Evolutionary conservation across 2,113 vertebrate genomes (phyloP).

Genomic region (Hypomesus transpacificus): DNA sequence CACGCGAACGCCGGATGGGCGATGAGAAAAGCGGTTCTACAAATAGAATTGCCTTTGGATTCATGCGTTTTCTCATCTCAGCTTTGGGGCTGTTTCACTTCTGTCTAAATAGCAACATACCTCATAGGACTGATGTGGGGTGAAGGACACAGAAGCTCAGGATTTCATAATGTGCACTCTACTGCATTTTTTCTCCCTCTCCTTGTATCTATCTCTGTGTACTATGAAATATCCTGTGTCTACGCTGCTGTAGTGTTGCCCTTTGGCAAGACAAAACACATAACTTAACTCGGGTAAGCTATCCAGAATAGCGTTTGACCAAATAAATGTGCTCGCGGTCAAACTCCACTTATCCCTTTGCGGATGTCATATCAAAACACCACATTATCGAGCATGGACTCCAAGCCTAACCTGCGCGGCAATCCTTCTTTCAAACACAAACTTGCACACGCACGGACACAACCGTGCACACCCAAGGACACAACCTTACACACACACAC

Average conservation of each 20-base stretch:
- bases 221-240: too few species aligned
- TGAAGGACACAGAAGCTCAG: neutral
- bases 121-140: neutral
- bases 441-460: too few species aligned
- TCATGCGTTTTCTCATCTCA: slow-evolving; percentile 18
- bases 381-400: neutral
- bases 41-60: slow-evolving; percentile 29
- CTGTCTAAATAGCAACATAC: slow-evolving; percentile 1
- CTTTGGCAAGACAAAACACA: neutral
- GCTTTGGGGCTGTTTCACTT: slow-evolving; percentile 14
- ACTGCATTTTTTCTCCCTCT: neutral
- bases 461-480: too few species aligned
- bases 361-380: neutral
- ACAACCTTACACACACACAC: too few species aligned
- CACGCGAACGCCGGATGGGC: slow-evolving; percentile 17
- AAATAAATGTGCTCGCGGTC: neutral
- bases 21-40: slow-evolving; percentile 10
- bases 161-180: neutral
- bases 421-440: neutral
- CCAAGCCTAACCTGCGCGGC: neutral
- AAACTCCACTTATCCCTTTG: neutral
- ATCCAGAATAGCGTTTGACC: neutral
- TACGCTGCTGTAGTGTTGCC: neutral
- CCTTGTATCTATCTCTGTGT: neutral
- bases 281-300: neutral